Base-by-base conservation (phyloP, 2,888 invertebrate species). In the Cephus spinipes region DNA sequence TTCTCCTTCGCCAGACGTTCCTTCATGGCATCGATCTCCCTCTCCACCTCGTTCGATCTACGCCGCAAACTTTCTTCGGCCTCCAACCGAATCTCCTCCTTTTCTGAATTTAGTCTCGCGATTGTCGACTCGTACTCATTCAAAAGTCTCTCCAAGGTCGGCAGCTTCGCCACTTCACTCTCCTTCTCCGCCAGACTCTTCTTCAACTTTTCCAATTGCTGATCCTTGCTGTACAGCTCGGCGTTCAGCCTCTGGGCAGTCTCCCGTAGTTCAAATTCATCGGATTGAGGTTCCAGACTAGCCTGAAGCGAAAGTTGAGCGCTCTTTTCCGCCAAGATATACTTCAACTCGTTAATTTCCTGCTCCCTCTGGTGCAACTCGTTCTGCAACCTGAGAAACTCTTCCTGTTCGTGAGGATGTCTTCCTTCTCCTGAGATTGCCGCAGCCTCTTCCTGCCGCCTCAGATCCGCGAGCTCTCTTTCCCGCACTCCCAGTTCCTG, bases 311-410 rank as follows among this genome's bases (percentile, higher is more conserved):
- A 78, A 15, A 89, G 78, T 69, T 87, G 86, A 1, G 87, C 84
- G 6, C 89, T 87, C 36, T 87, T 89, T 36, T 89, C 87, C 0
- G 83, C 81, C 34, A 89, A 81, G 0, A 85, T 31, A 1, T 85
- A 86, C 12, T 79, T 85, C 3, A 90, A 75, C 23, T 90, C 88
- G 68, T 86, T 85, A 9, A 90, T 85, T 15, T 89, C 85, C 32
- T 88, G 87, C n/a, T 88, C 87, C 36, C 86, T 88, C 3, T 73
- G 76, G 4, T 88, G 86, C 31, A 89, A 69, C 15, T 87, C 87
- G 31, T 88, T 86, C 68, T 90, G 88, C 11, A 92, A 75, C 36
- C 81, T 85, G 0, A 82, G 83, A 4, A 89, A 83, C 34, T 85
- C 85, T 6, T 89, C 88, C 69, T 34, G 83, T 83, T 35, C 23